Percentiles rank a stretch among this genome's conserved stretches.
These are phyloP conservation scores for Ecliptopera silaceata DNA, from an alignment of 2,888 invertebrate species.

Conservation along the genomic window DNA sequence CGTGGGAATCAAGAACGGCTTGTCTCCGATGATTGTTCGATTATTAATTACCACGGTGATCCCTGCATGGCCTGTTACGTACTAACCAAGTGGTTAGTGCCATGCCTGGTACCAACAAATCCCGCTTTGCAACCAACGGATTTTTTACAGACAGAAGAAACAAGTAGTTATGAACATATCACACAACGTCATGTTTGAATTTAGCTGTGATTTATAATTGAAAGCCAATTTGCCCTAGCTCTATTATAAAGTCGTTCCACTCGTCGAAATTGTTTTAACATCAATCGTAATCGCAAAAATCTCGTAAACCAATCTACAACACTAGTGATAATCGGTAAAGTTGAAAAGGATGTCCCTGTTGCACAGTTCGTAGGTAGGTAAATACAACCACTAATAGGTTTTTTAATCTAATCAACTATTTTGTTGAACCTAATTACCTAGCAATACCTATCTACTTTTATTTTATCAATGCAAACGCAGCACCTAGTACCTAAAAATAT, in stretches of 20 bases:
- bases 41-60: constrained; percentile 38
- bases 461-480: no score
- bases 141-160: background rate
- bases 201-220: no score
- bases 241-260: no score
- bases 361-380: background rate
- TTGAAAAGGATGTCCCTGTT: background rate
- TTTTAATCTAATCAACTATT: background rate
- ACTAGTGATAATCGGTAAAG: background rate
- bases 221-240: no score
- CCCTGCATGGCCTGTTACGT: background rate
- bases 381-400: background rate
- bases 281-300: background rate
- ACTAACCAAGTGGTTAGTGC: no score
- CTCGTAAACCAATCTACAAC: background rate
- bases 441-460: no score
- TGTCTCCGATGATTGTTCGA: constrained; percentile 67
- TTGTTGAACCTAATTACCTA: background rate
- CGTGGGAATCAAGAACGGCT: constrained; percentile 70
- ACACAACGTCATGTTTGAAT: no score
- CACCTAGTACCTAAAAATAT: no score
- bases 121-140: background rate
- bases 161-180: no score
- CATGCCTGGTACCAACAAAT: background rate
- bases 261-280: no score